Evolutionary conservation across 2,113 vertebrate species (phyloP).

Genomic region (Delphinapterus leucas): DNA sequence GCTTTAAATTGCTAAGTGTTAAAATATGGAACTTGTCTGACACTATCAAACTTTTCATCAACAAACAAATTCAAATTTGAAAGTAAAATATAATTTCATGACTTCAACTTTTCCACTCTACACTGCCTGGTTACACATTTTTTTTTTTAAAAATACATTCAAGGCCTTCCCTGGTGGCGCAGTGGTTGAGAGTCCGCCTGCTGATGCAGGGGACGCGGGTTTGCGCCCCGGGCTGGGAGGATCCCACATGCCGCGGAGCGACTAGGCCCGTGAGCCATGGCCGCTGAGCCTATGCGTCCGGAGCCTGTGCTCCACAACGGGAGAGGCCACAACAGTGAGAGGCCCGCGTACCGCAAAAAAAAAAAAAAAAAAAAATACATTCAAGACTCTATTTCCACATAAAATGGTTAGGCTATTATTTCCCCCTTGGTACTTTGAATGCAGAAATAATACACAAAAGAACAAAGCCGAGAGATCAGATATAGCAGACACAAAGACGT

Average conservation of each 20-base stretch:
- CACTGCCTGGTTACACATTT: conserved; percentile 1
- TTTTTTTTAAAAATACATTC: conserved; percentile 46
- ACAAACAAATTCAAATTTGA: conserved; percentile 63
- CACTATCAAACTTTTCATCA: conserved; percentile 52
- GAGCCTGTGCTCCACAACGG: no score
- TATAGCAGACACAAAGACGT: not conserved
- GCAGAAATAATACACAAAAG: conserved; percentile 39
- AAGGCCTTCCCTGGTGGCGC: not conserved
- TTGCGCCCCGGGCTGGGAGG: no score
- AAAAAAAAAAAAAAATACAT: not conserved
- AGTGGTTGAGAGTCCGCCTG: no score
- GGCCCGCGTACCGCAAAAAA: no score
- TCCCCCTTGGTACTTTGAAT: conserved; percentile 5
- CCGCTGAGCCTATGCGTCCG: no score
- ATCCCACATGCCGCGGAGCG: no score
- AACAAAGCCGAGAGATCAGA: conserved; percentile 31
- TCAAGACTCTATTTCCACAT: conserved; percentile 37
- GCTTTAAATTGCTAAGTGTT: conserved; percentile 30
- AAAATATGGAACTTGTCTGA: conserved; percentile 51
- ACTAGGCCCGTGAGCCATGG: no score
- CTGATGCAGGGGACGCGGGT: no score
- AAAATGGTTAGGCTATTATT: conserved; percentile 52
- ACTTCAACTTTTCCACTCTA: not conserved
- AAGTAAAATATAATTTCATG: conserved; percentile 78
- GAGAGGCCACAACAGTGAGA: no score